A percentile compares a stretch with the other conserved stretches of the same genome.
phyloP scores from a whole-genome alignment of 2,888 invertebrate genomes.

The Drosophila trichaetosa region DNA sequence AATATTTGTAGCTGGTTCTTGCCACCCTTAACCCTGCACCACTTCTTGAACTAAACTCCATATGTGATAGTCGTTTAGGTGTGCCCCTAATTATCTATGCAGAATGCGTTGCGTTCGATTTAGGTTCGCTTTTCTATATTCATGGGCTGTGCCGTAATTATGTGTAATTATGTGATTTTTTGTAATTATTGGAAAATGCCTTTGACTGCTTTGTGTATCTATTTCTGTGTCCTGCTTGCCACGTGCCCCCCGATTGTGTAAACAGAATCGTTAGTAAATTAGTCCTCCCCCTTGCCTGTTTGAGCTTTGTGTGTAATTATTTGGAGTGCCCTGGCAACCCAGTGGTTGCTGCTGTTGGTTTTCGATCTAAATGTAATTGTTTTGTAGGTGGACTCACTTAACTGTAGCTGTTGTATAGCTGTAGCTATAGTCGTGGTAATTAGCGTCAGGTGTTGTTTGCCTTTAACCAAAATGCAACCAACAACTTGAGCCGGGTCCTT shows the following conservation, averaged over 20 bases:
- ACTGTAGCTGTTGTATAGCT: constrained; percentile 5
- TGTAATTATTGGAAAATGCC: constrained; percentile 74
- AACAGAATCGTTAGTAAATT: constrained; percentile 67
- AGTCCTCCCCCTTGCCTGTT: constrained; percentile 19
- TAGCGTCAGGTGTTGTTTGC: constrained; percentile 67
- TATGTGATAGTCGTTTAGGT: constrained; percentile 20
- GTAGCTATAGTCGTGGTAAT: constrained; percentile 45
- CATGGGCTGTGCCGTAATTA: constrained; percentile 50
- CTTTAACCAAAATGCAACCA: constrained; percentile 1
- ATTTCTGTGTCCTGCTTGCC: constrained; percentile 39
- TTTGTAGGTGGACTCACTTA: constrained; percentile 50
- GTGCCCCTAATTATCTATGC: constrained; percentile 54
- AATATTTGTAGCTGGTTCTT: constrained; percentile 38
- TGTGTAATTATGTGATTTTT: constrained; percentile 78
- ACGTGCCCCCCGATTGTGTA: constrained; percentile 59
- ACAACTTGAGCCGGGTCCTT: constrained; percentile 1
- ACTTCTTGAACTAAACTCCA: not conserved
- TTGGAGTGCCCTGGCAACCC: constrained; percentile 68
- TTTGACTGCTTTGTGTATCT: constrained; percentile 36
- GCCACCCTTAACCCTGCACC: not conserved
- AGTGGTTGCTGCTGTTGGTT: constrained; percentile 23
- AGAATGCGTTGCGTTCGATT: constrained; percentile 38
- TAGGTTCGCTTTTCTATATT: constrained; percentile 17
- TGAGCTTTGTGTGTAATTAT: constrained; percentile 62
- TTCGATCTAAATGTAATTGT: constrained; percentile 67